phyloP scores from a whole-genome alignment of 2,113 vertebrate genomes.

The Ursus arctos region DNA sequence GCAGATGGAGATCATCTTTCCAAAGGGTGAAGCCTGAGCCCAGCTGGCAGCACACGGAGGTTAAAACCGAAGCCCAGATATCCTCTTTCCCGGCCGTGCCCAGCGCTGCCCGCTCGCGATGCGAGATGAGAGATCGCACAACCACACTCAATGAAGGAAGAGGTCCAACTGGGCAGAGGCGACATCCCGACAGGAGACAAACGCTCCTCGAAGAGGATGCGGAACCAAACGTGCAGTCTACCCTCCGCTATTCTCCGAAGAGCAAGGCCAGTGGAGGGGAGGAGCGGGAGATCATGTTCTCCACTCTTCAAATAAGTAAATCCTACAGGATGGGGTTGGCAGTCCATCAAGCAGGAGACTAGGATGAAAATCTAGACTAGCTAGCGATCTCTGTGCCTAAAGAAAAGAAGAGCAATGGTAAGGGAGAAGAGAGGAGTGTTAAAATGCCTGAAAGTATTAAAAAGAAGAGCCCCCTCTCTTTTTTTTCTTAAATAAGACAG shows the following conservation, averaged over 20 bases:
- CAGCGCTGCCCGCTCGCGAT: not conserved
- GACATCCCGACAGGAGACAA: fast-evolving
- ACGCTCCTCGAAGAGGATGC: not conserved
- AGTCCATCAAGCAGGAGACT: not conserved
- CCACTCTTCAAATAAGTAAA: not conserved
- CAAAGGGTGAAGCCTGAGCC: not conserved
- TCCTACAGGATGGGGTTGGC: not conserved
- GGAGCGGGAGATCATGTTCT: not conserved
- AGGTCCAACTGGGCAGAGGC: not conserved
- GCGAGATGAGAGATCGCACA: not conserved
- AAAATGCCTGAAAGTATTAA: not conserved
- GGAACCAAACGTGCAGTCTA: not conserved
- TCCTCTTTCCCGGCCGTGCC: not conserved
- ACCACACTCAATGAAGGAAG: not conserved
- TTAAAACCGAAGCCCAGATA: not conserved
- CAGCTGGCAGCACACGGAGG: not conserved
- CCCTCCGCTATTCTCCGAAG: not conserved
- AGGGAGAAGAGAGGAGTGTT: not conserved
- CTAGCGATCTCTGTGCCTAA: not conserved
- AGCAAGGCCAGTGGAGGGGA: not conserved
- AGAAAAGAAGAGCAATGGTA: not conserved
- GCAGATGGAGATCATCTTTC: not conserved
- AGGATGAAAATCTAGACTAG: not conserved
- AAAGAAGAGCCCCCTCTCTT: not conserved
- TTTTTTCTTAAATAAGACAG: not conserved